Percentiles rank a stretch among this genome's conserved stretches.
These are phyloP conservation scores for Rallus limicola DNA, from an alignment of 2,113 vertebrate genomes.

Conservation along the genomic window DNA sequence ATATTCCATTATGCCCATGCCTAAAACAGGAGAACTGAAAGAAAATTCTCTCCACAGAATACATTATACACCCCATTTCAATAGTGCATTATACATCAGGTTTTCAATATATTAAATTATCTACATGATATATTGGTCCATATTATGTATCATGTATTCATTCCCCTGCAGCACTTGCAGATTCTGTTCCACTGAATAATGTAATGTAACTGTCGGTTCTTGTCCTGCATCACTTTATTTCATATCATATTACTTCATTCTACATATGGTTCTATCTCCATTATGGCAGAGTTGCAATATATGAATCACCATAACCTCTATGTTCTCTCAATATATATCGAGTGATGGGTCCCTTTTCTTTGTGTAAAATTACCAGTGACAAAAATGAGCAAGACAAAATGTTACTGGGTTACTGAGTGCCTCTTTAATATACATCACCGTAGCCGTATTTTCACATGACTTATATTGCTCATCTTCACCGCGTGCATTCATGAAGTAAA, in stretches of 20 bases:
- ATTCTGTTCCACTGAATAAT: constrained; percentile 40
- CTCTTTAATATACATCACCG: not conserved
- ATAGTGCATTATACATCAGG: constrained; percentile 8
- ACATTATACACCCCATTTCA: constrained; percentile 3
- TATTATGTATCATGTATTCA: constrained; percentile 22
- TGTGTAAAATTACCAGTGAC: not conserved
- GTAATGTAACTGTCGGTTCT: constrained; percentile 1
- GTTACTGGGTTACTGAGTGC: not conserved
- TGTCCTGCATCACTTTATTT: constrained; percentile 45
- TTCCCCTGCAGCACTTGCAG: constrained; percentile 10
- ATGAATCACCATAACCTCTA: constrained; percentile 19
- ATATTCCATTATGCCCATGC: not conserved
- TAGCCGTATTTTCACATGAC: not conserved
- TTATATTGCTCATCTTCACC: not conserved
- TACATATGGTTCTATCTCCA: not conserved
- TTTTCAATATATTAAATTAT: constrained; percentile 36
- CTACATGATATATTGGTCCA: constrained; percentile 18
- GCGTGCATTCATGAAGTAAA: not conserved
- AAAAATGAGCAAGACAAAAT: constrained; percentile 12
- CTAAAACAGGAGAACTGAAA: constrained; percentile 16
- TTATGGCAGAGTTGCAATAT: constrained; percentile 11
- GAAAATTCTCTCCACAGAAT: not conserved
- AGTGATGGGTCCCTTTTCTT: not conserved
- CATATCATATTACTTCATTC: constrained; percentile 30
- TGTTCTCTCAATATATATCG: not conserved